Conservation (phyloP, 2,113 vertebrate genomes). For the Castor canadensis region DNA sequence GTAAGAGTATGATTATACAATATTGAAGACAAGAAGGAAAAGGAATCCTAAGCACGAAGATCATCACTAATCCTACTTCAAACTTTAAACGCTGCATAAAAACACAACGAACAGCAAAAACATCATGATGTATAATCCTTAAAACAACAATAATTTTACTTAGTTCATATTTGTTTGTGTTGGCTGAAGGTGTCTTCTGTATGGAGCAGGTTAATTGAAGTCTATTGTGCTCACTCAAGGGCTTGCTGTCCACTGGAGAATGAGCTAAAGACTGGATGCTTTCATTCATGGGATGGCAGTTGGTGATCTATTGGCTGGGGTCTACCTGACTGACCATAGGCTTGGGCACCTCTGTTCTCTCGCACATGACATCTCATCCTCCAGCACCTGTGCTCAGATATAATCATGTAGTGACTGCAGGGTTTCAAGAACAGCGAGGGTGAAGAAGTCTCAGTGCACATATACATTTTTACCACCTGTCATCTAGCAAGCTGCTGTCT, state of each 20-base stretch:
- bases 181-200: not conserved
- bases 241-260: not conserved
- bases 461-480: not conserved
- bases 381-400: not conserved
- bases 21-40: not conserved
- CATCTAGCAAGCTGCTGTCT: not conserved
- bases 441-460: not conserved
- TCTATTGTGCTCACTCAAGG: not conserved
- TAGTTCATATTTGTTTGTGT: not conserved
- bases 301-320: not conserved
- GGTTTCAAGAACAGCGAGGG: not conserved
- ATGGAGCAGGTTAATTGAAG: not conserved
- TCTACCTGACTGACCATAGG: not conserved
- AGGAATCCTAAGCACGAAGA: not conserved
- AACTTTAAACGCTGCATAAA: not conserved
- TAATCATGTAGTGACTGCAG: not conserved
- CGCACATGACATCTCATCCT: not conserved
- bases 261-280: not conserved
- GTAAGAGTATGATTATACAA: not conserved
- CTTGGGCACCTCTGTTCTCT: not conserved
- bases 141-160: not conserved
- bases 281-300: not conserved
- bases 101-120: not conserved
- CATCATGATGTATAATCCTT: not conserved
- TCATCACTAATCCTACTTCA: not conserved